phyloP scores from a whole-genome alignment of 2,888 invertebrate genomes.

The Mesorhabditis belari region DNA sequence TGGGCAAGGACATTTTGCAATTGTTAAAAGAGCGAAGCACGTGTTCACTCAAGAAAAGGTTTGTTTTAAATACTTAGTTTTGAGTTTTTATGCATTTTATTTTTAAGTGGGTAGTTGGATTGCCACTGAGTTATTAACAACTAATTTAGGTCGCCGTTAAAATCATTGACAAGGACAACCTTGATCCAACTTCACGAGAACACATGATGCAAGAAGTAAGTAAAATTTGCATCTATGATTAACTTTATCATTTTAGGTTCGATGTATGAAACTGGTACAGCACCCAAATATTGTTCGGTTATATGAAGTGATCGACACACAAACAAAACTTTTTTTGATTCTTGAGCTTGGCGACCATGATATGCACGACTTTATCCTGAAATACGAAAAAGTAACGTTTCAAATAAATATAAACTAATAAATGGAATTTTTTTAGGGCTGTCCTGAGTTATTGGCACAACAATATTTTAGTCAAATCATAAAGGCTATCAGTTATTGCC shows the following conservation, averaged over 20 bases:
- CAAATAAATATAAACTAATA: not conserved
- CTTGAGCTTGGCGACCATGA: slow-evolving; percentile 96
- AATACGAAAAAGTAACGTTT: slow-evolving; percentile 66
- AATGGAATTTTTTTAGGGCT: slow-evolving; percentile 60
- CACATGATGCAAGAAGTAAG: slow-evolving; percentile 77
- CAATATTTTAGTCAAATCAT: slow-evolving; percentile 94
- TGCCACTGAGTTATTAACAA: too few species aligned
- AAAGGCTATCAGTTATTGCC: slow-evolving; percentile 91
- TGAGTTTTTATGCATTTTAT: not conserved
- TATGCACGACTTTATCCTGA: slow-evolving; percentile 95
- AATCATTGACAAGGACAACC: slow-evolving; percentile 91
- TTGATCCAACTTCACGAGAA: slow-evolving; percentile 87
- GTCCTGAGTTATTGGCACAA: slow-evolving; percentile 61
- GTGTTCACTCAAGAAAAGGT: slow-evolving; percentile 98
- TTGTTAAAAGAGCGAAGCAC: slow-evolving; percentile 92
- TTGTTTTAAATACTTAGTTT: not conserved
- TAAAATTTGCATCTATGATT: not conserved
- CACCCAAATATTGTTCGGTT: slow-evolving; percentile 96
- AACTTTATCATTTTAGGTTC: slow-evolving; percentile 60
- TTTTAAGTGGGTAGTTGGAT: not conserved
- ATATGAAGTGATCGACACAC: slow-evolving; percentile 92
- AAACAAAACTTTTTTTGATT: slow-evolving; percentile 77
- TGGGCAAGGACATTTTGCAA: slow-evolving; percentile 96
- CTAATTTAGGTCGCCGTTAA: slow-evolving; percentile 60
- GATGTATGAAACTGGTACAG: slow-evolving; percentile 97